phyloP scores from a whole-genome alignment of 2,113 vertebrate genomes.

The Tragelaphus imberbis region DNA sequence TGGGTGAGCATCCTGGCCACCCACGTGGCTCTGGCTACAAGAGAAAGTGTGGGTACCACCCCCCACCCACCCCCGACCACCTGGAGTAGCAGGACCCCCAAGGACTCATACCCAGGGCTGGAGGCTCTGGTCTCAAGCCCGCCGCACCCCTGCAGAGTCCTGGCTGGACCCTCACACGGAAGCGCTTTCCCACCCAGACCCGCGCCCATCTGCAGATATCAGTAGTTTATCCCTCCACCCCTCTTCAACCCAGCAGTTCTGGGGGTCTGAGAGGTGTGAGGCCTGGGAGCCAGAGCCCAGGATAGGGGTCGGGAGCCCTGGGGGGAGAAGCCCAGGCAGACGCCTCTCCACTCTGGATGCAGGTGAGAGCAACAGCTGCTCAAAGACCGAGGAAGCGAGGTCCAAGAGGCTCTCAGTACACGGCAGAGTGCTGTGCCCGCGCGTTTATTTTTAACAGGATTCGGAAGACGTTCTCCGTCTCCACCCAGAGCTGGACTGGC shows the following conservation, averaged over 20 bases:
- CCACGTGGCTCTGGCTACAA: no score
- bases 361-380: neutral
- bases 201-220: neutral
- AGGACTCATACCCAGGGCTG: neutral
- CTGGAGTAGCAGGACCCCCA: neutral
- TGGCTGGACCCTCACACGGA: fast-evolving
- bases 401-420: fast-evolving
- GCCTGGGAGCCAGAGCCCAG: neutral
- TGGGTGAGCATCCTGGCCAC: fast-evolving
- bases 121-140: neutral
- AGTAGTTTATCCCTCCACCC: fast-evolving
- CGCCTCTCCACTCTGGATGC: fast-evolving
- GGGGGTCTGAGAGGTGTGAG: neutral
- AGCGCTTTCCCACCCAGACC: neutral
- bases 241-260: fast-evolving
- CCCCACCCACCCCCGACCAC: fast-evolving
- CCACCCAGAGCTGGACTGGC: neutral
- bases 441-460: neutral
- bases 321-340: fast-evolving
- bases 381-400: fast-evolving
- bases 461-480: neutral
- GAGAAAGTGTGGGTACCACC: neutral
- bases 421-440: neutral
- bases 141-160: neutral
- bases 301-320: fast-evolving